Conservation (phyloP, 2,797 vertebrate genomes). For the Myripristis murdjan region DNA sequence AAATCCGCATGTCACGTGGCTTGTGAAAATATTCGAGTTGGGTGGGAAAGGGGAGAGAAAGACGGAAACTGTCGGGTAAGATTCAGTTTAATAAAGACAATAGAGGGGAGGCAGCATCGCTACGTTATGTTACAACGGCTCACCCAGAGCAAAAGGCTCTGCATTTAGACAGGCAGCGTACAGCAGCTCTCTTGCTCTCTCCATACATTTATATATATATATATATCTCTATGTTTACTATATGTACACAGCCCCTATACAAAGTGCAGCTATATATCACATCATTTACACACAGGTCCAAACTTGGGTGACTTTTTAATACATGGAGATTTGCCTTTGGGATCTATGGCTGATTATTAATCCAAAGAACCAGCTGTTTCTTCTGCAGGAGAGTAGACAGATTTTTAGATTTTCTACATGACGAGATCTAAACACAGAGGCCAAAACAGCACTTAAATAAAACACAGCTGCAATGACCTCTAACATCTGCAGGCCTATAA, state of each 20-base stretch:
- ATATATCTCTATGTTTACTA: conserved; percentile 14
- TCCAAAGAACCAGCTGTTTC: not conserved
- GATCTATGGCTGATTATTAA: conserved; percentile 4
- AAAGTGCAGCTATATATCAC: conserved; percentile 43
- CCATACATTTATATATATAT: conserved; percentile 6
- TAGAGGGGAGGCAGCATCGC: not conserved
- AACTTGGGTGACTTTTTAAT: conserved; percentile 25
- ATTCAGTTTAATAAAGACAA: conserved; percentile 9
- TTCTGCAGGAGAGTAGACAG: not conserved
- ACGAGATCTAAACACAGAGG: conserved; percentile 5
- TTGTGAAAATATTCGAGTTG: conserved; percentile 6
- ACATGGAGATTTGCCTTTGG: conserved; percentile 15
- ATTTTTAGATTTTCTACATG: conserved; percentile 8
- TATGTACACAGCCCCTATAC: conserved; percentile 58
- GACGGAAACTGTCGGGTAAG: not conserved
- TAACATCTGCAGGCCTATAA: conserved; percentile 3
- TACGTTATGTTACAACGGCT: not conserved
- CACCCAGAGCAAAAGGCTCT: conserved; percentile 9
- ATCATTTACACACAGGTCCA: conserved; percentile 51
- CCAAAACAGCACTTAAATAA: not conserved
- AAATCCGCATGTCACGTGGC: not conserved
- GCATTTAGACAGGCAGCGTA: conserved; percentile 35
- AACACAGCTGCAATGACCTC: conserved; percentile 5
- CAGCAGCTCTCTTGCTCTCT: not conserved
- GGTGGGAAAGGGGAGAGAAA: not conserved